Evolutionary conservation across 2,113 vertebrate species (phyloP), one percentile per base, ranked within the genome.

Genomic region (Todiramphus chloris): DNA sequence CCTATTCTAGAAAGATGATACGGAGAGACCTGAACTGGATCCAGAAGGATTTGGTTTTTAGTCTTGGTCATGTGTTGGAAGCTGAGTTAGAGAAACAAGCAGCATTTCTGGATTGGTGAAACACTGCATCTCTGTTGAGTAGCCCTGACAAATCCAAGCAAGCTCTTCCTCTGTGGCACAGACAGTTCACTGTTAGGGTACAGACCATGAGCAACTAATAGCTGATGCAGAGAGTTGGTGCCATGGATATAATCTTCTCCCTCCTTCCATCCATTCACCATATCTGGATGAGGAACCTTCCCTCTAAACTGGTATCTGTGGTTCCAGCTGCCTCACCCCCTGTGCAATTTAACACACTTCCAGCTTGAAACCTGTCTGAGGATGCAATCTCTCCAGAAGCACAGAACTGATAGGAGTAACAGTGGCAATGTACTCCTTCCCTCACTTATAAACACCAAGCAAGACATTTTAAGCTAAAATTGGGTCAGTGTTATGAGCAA

Each of bases 81-180:
- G 48, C 6, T 7, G 35, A 79, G 11, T 59, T 48, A 50, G n/a
- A 41, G 10, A 39, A 69, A 62, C 5, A 44, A 89, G 48, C 2
- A 23, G 5, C 23, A 60, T 85, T 93, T 78, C 67, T 85, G n/a
- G 16, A 24, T 28, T 46, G 74, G 21, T 46, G 13, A 72, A 67
- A 30, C 0, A 0, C 35, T 58, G 68, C 8, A 66, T 20, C n/a
- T 83, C 27, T 17, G 12, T 5, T 84, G 33, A 78, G 13, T 6
- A 91, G 24, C 6, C 16, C 48, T 64, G 35, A 3, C 39, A 85
- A 20, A 68, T 43, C 15, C 59, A 89, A 51, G 31, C 6, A 72
- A 75, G 55, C 11, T 41, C 66, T 37, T 75, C 60, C 9, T 30
- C 1, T 51, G 25, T 39, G 58, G 12, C 53, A 76, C 43, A 76